Percentiles rank a stretch among this genome's conserved stretches.
These are phyloP conservation scores for Actinia tenebrosa DNA, from an alignment of 64 coral and sea anemone genomes.

Conservation along the genomic window DNA sequence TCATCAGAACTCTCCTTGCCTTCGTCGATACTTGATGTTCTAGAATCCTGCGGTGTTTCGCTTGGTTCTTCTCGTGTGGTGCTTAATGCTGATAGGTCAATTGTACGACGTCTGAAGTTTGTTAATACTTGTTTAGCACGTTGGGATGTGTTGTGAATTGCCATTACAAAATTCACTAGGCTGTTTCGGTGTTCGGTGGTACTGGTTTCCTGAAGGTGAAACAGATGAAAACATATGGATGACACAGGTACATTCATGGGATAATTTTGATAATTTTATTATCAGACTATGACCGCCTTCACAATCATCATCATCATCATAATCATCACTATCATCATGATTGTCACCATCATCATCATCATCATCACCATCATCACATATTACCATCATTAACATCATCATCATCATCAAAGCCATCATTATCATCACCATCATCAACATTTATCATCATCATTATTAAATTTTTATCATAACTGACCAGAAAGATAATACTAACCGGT, in stretches of 20 bases:
- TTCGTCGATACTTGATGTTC: not conserved
- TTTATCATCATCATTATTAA: not conserved
- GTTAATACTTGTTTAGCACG: constrained; percentile 72
- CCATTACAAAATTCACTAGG: constrained; percentile 68
- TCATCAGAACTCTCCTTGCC: constrained; percentile 1
- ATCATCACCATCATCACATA: too few species aligned
- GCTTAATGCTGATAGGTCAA: not conserved
- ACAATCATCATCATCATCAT: not conserved
- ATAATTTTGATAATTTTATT: not conserved
- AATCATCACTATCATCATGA: too few species aligned
- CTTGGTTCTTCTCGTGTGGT: not conserved
- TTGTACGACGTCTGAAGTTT: constrained; percentile 57
- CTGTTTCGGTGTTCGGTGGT: constrained; percentile 57
- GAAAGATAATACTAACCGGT: not conserved
- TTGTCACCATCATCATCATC: too few species aligned
- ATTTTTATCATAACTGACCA: too few species aligned
- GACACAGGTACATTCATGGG: not conserved
- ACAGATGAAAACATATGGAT: too few species aligned
- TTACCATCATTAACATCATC: not conserved
- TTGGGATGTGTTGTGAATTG: constrained; percentile 79
- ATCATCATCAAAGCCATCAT: not conserved
- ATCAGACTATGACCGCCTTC: not conserved
- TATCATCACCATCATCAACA: not conserved
- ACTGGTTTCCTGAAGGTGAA: not conserved
- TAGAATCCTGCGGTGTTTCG: not conserved